Conservation (phyloP, 2,113 vertebrate genomes). For the Nycticebus coucang region DNA sequence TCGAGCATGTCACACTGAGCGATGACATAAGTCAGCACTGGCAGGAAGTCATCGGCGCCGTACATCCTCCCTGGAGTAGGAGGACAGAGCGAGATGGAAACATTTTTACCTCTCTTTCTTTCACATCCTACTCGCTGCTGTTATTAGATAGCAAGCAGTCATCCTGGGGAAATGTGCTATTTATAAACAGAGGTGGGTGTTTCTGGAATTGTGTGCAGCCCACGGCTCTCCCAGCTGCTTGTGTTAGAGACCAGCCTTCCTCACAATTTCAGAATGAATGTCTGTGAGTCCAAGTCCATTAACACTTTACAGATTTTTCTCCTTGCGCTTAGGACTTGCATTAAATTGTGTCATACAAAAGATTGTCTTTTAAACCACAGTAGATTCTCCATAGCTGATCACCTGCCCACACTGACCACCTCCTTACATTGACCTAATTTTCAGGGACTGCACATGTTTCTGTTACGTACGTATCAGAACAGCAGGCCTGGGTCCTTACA, state of each 20-base stretch:
- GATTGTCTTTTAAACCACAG: no score
- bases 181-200: background rate
- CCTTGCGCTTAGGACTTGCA: background rate
- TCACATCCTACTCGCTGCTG: slow-evolving; percentile 49
- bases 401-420: no score
- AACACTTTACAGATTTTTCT: background rate
- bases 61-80: slow-evolving; percentile 93
- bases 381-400: no score
- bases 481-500: no score
- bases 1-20: slow-evolving; percentile 97
- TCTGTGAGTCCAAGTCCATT: background rate
- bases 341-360: background rate
- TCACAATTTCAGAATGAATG: slow-evolving; percentile 35
- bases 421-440: no score
- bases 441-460: no score
- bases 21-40: slow-evolving; percentile 96
- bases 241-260: background rate
- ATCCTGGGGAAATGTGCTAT: slow-evolving; percentile 24
- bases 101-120: slow-evolving; percentile 26
- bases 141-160: slow-evolving; percentile 49
- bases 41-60: slow-evolving; percentile 97
- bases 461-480: no score
- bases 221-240: background rate
- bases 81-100: slow-evolving; percentile 43
- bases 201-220: background rate